Base-by-base conservation (phyloP, 2,888 invertebrate genomes). In the Gastracanthus pulcherrimus region DNA sequence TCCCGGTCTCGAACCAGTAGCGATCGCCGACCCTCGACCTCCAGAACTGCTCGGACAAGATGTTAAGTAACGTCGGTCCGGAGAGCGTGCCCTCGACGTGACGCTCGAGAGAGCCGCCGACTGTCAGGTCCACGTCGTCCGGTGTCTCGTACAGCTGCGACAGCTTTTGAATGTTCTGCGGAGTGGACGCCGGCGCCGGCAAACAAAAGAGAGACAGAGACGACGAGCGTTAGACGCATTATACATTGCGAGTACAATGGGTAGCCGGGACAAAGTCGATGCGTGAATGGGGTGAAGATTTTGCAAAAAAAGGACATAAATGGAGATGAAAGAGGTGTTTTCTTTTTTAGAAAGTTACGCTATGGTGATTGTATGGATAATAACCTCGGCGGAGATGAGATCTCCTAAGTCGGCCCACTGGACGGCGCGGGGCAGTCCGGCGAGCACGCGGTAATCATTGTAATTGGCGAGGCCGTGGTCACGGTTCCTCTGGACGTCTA, bases 61-160 rank as follows among this genome's bases (percentile, higher is more conserved):
- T 96, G 89, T 98, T 98, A 2, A 97, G 93, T 93, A 96, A 97
- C 0, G 98, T 97, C 0, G 98, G 98, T 0, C 98, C 98, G 0
- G 96, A 94, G 66, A 96, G 93, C 0, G 97, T 95, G 4, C 96
- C 97, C 0, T 94, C 94, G 0, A 97, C 95, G 80, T 95, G 95
- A 0, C 92, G 92, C 91, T 98, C 98, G 71, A 97, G 89, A 0
- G 97, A 94, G 0, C 96, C 98, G 0, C 96, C 98, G 7, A 97
- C 96, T 16, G 96, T 96, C 77, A 98, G 90, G 86, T 98, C 98
- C 1, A 98, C 96, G 90, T 98, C 98, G 76, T 96, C 95, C 0
- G 95, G 95, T 64, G 93, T 93, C 81, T 94, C 94, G 91, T 97
- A 97, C 0, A 96, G 88, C 0, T 92, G 88, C 81, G 94, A 91